Evolutionary conservation across 2,888 invertebrate genomes (phyloP), one percentile per base, ranked within the genome.

Genomic region (Melanostoma mellinum): DNA sequence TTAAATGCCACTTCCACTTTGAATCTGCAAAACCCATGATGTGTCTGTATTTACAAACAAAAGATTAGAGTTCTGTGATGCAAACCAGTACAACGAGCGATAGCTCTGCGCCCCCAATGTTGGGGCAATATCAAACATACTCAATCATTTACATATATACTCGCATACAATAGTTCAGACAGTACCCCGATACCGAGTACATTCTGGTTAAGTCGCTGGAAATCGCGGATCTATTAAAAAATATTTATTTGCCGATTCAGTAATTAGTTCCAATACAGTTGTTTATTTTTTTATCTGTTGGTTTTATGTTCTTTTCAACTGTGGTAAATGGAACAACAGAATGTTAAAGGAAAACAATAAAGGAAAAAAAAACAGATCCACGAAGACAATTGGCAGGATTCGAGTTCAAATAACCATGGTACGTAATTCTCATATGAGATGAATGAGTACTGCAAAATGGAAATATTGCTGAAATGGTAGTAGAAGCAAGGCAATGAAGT

Each of bases 161-260:
- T n/a, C 8, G 0, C 20, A 4, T 30, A 46, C 38, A 63, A 65
- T 76, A 36, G 60, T 67, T 60, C 60, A 60, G 53, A 46, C 48
- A 38, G 35, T 53, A 40, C 52, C 30, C 38, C 32, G 40, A 58
- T 42, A n/a, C 40, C 10, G 30, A 42, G n/a, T 33, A 36, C 8
- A 32, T 38, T 38, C 46, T 9, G 30, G 67, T 58, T 69, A 48
- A 48, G 58, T 72, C 65, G 60, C 60, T 73, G 40, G 68, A 73
- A 79, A 79, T 79, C 61, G 61, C 56, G 74, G 10, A 74, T 76
- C 81, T 67, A 81, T 77, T 77, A 77, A 82, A 82, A 82, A 73
- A 67, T 61, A 82, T 68, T 40, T 61, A 82, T 77, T 81, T 82
- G 81, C 68, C 81, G 81, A 82, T 82, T 82, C 81, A 82, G 81